A percentile compares a stretch with the other conserved stretches of the same genome.
Conservation (phyloP, 2,113 vertebrate species). For the Micronisus gabar region DNA sequence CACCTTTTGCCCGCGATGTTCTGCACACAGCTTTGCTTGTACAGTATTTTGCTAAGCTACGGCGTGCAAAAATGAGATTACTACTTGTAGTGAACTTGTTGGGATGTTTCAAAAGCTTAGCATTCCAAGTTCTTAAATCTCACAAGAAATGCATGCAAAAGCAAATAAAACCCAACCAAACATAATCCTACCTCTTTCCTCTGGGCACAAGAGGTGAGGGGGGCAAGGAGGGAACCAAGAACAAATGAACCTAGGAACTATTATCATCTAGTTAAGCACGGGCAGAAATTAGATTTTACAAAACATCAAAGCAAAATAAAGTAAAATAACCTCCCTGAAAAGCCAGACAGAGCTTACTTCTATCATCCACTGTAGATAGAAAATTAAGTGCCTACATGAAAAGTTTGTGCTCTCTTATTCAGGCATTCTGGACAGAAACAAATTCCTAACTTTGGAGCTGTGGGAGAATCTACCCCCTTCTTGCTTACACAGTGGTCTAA, state of each 20-base stretch:
- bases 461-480: neutral
- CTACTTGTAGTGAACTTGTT: neutral
- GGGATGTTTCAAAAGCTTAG: neutral
- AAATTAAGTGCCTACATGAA: neutral
- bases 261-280: neutral
- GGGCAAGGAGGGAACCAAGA: neutral
- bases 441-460: neutral
- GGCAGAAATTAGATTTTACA: neutral
- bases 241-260: neutral
- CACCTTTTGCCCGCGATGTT: neutral
- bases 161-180: neutral
- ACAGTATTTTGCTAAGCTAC: neutral
- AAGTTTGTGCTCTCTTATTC: neutral
- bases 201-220: neutral
- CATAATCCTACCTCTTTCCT: neutral
- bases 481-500: neutral
- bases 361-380: fast-evolving
- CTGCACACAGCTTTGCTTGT: neutral
- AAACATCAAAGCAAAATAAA: neutral
- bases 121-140: neutral
- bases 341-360: neutral
- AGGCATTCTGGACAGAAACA: neutral
- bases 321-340: neutral
- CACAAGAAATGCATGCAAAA: neutral
- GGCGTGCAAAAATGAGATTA: neutral